A percentile compares a stretch with the other conserved stretches of the same genome.
Conservation (phyloP, 37 sponge, comb jelly and placozoan genomes). For the Beroe ovata region DNA sequence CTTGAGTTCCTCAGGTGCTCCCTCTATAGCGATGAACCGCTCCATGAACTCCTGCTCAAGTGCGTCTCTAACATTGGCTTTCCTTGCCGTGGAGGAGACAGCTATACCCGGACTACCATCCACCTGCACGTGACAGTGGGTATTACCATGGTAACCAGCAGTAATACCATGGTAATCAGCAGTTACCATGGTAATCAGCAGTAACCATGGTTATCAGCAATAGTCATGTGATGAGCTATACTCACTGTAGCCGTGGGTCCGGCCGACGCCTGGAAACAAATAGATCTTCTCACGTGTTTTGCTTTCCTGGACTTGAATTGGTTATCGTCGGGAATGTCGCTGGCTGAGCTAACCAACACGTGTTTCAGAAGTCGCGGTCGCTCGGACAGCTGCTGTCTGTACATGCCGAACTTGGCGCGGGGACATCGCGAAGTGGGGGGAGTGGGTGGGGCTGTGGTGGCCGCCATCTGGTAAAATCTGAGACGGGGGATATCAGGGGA, state of each 20-base stretch:
- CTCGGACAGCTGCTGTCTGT: slow-evolving; percentile 19
- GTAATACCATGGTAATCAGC: too few relatives aligned
- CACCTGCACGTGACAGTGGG: too few relatives aligned
- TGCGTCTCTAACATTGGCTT: not conserved
- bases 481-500: too few relatives aligned
- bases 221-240: too few relatives aligned
- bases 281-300: not conserved
- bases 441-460: not conserved
- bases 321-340: slow-evolving; percentile 42
- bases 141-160: too few relatives aligned
- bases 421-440: not conserved
- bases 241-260: not conserved
- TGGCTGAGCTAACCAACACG: slow-evolving; percentile 9
- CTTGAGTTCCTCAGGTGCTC: slow-evolving; percentile 42
- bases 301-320: slow-evolving; percentile 40
- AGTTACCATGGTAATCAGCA: too few relatives aligned
- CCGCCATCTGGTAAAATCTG: not conserved
- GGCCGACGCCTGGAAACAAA: not conserved
- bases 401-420: slow-evolving; percentile 32
- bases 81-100: not conserved
- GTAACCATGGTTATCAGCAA: too few relatives aligned
- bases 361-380: slow-evolving; percentile 51
- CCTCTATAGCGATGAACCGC: not conserved
- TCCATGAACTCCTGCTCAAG: slow-evolving; percentile 51
- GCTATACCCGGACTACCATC: not conserved